A percentile compares a stretch with the other conserved stretches of the same genome.
Conservation (phyloP, 2,888 invertebrate species). For the Drosophila pseudotakahashii region DNA sequence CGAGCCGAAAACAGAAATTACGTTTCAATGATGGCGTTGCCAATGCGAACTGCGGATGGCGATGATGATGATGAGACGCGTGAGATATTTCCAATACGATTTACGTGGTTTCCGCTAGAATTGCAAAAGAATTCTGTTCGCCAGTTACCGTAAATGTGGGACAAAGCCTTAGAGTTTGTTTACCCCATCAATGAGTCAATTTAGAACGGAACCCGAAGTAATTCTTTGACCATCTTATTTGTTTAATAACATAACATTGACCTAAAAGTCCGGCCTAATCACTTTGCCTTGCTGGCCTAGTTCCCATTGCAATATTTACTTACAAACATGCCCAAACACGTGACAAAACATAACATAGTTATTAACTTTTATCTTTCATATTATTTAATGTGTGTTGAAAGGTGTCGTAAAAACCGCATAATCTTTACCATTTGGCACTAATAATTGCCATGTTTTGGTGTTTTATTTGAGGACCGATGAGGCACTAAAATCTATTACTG, state of each 20-base stretch:
- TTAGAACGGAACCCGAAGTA: background rate
- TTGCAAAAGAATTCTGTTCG: conserved; percentile 51
- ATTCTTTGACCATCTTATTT: background rate
- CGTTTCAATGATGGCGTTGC: conserved; percentile 67
- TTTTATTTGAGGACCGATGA: background rate
- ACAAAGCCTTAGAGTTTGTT: conserved; percentile 68
- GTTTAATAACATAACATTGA: background rate
- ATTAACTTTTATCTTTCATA: background rate
- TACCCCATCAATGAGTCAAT: conserved; percentile 62
- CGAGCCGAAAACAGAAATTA: conserved; percentile 56
- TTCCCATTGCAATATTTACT: background rate
- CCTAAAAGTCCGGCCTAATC: background rate
- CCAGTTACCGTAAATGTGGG: conserved; percentile 71
- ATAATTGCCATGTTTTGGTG: background rate
- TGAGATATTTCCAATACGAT: conserved; percentile 76
- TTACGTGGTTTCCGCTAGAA: conserved; percentile 67
- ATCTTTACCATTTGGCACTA: background rate
- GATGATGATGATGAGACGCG: conserved; percentile 60
- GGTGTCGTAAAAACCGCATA: background rate
- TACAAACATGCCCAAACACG: background rate
- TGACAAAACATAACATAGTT: background rate
- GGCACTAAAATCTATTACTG: background rate
- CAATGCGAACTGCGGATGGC: conserved; percentile 15
- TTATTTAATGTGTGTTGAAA: background rate
- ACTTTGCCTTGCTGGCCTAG: background rate